Evolutionary conservation across 2,113 vertebrate genomes (phyloP).

Genomic region (Girardinichthys multiradiatus): DNA sequence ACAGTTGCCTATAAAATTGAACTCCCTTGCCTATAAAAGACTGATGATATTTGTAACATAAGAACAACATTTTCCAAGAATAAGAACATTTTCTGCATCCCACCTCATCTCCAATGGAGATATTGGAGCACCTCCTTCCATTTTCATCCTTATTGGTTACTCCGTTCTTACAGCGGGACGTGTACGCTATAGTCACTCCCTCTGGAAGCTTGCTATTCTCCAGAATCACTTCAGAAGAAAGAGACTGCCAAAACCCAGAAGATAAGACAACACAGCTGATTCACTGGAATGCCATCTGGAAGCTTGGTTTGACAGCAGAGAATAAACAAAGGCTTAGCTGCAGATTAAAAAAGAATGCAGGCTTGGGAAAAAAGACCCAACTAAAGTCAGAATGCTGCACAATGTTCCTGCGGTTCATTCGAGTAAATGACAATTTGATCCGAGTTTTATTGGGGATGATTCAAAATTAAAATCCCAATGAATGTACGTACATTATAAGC

Average conservation of each 20-base stretch:
- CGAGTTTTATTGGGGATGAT: neutral
- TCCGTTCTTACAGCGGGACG: slow-evolving; percentile 95
- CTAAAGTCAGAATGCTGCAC: neutral
- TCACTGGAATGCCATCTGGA: slow-evolving; percentile 49
- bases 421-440: neutral
- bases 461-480: neutral
- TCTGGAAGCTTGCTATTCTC: slow-evolving; percentile 96
- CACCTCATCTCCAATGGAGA: slow-evolving; percentile 97
- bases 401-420: neutral
- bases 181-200: slow-evolving; percentile 91
- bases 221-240: slow-evolving; percentile 97
- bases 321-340: slow-evolving; percentile 31
- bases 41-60: neutral
- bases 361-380: neutral
- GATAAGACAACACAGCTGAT: slow-evolving; percentile 30
- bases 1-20: too few species aligned
- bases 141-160: slow-evolving; percentile 89
- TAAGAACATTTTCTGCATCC: slow-evolving; percentile 12
- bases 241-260: slow-evolving; percentile 81
- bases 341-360: neutral
- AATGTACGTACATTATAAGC: slow-evolving; percentile 94
- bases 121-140: slow-evolving; percentile 95
- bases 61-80: neutral
- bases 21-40: neutral
- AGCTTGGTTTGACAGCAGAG: slow-evolving; percentile 38